Percentiles rank a stretch among this genome's conserved stretches.
Evolutionary conservation across 2,888 invertebrate species (phyloP).

Genomic region (Brachypalpus laphriformis): DNA sequence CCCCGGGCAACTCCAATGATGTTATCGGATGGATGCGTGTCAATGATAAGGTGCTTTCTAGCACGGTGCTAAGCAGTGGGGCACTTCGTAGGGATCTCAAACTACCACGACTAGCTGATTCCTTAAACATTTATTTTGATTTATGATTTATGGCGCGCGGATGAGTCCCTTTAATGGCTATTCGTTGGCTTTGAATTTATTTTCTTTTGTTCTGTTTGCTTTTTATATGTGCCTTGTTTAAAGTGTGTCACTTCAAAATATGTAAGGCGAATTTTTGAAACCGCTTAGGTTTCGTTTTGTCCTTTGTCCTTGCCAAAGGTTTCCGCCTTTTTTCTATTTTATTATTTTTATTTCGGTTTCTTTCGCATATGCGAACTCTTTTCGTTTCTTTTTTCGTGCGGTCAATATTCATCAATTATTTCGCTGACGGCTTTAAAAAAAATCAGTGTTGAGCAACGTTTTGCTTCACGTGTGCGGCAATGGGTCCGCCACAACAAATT

Average conservation of each 20-base stretch:
- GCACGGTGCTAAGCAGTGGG: slow-evolving; percentile 82
- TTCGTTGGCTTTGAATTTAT: slow-evolving; percentile 30
- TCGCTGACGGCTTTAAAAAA: slow-evolving; percentile 44
- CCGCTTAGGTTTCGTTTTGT: slow-evolving; percentile 31
- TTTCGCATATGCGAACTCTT: slow-evolving; percentile 44
- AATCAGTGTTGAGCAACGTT: slow-evolving; percentile 56
- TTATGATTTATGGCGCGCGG: slow-evolving; percentile 52
- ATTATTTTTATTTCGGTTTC: not conserved
- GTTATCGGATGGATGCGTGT: slow-evolving; percentile 83
- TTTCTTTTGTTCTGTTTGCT: slow-evolving; percentile 8
- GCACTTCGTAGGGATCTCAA: slow-evolving; percentile 83
- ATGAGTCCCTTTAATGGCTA: slow-evolving; percentile 40
- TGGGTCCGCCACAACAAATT: slow-evolving; percentile 50
- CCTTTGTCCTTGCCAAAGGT: slow-evolving; percentile 3
- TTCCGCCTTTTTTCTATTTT: not conserved
- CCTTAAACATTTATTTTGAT: slow-evolving; percentile 82
- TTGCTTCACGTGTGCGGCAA: slow-evolving; percentile 41
- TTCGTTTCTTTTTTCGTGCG: slow-evolving; percentile 12
- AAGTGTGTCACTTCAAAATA: not conserved
- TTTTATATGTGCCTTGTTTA: not conserved
- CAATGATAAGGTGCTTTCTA: slow-evolving; percentile 82
- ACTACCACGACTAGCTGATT: slow-evolving; percentile 82
- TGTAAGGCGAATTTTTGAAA: not conserved
- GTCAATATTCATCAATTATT: slow-evolving; percentile 69
- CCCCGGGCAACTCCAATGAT: slow-evolving; percentile 82